Base-by-base conservation (phyloP, 2,113 vertebrate genomes). In the Abramis brama region DNA sequence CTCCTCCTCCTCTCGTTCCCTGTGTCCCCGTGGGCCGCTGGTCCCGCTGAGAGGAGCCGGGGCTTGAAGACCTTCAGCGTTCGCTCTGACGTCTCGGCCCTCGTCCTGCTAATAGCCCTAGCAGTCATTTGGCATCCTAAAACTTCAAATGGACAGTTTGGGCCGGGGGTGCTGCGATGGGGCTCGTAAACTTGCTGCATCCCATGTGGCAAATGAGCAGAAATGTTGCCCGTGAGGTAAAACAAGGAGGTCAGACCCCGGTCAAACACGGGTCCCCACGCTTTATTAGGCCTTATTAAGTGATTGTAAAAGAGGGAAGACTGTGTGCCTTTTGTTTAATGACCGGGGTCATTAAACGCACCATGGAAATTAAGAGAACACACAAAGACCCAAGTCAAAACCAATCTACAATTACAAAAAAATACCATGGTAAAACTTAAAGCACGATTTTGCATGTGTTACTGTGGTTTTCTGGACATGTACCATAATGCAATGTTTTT, bases 121-220 rank as follows among this genome's bases (percentile, higher is more conserved):
- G 39, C 21, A 79, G 77, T 86, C 86, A 52, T 86, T 84, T 80
- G 79, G 57, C 47, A 82, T 88, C 86, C 85, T 88, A 81, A 86
- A 90, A 90, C 89, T 86, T 89, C 85, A 89, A 91, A 88, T 85
- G 83, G 86, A 89, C 86, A 85, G 83, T 86, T 85, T 83, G 55
- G 19, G 19, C 19, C 17, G 55, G 55, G 55, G 55, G 79, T 64
- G 86, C 74, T 81, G 81, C 47, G 62, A 82, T 60, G 62, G 45
- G 79, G 57, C 84, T 66, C 84, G 86, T 88, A 90, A 91, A 91
- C 60, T 27, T 6, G 27, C 87, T 81, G 70, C 70, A 85, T 88
- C 88, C 83, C 90, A 87, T 85, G 90, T 87, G 87, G 84, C 64
- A 83, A 87, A 87, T 15, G 79, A 87, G 57, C 76, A 76, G 43